These are phyloP conservation scores for Cherax quadricarinatus DNA, from an alignment of 1,140 invertebrate species.

Conservation along the genomic window DNA sequence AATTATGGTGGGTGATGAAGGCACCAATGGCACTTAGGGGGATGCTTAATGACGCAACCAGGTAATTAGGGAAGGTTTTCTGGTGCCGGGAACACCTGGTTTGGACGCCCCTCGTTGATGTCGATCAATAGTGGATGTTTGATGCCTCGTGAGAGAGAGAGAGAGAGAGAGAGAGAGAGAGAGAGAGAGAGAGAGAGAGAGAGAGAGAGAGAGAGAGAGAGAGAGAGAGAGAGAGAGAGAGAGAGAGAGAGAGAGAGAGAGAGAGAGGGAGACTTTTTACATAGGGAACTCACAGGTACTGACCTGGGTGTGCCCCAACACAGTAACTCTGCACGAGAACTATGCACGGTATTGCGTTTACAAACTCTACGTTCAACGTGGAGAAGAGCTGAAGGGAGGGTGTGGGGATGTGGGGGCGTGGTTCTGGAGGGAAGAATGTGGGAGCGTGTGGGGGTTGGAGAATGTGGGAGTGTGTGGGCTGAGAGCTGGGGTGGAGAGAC, in stretches of 20 bases:
- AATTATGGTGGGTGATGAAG: neutral
- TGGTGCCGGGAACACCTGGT: neutral
- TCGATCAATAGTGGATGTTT: neutral
- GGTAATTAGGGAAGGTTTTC: neutral
- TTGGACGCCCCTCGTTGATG: neutral
- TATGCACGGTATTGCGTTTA: neutral
- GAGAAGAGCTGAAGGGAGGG: too few relatives aligned
- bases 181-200: constrained; percentile 41
- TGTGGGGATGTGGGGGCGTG: neutral
- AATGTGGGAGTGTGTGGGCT: too few relatives aligned
- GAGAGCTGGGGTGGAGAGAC: too few relatives aligned
- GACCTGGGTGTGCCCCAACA: neutral
- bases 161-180: constrained; percentile 36
- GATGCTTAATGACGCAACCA: neutral
- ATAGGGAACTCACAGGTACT: neutral
- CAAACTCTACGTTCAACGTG: neutral
- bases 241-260: neutral
- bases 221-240: constrained; percentile 1
- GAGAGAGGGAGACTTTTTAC: neutral
- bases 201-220: constrained; percentile 12
- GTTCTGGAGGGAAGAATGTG: neutral
- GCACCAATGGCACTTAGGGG: neutral
- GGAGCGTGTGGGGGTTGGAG: too few relatives aligned
- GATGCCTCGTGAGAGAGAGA: neutral
- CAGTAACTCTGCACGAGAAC: neutral